Evolutionary conservation across 2,113 vertebrate species (phyloP).

Genomic region (Bombycilla garrulus): DNA sequence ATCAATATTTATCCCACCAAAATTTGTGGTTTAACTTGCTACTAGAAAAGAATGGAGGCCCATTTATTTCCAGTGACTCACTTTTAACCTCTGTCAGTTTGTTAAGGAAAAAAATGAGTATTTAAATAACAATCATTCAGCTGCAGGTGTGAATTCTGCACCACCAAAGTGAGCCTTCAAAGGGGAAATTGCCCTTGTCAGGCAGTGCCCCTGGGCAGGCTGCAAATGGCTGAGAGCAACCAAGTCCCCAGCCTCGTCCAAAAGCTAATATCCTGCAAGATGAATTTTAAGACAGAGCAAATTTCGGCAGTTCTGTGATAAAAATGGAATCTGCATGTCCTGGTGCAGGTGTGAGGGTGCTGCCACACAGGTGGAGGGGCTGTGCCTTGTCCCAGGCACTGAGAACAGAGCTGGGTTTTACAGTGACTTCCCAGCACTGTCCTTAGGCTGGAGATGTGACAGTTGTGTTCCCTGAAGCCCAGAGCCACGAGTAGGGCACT

Average conservation of each 20-base stretch:
- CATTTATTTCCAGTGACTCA: neutral
- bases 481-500: accelerated
- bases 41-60: neutral
- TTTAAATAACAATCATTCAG: neutral
- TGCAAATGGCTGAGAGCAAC: neutral
- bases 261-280: neutral
- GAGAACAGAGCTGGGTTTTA: neutral
- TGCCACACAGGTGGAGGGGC: neutral
- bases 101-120: neutral
- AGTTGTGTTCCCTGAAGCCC: neutral
- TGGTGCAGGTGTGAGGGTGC: neutral
- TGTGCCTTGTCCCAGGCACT: neutral
- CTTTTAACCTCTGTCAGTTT: conserved; percentile 12
- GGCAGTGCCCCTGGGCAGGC: neutral
- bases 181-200: neutral
- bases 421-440: neutral
- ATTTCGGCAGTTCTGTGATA: neutral
- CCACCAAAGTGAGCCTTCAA: neutral
- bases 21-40: neutral
- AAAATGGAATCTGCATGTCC: neutral
- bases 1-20: neutral
- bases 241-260: neutral
- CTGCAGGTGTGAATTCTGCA: conserved; percentile 28
- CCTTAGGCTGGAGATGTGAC: neutral
- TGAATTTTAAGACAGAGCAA: conserved; percentile 2